Conservation (phyloP, 2,113 vertebrate genomes). For the Pithys albifrons region DNA sequence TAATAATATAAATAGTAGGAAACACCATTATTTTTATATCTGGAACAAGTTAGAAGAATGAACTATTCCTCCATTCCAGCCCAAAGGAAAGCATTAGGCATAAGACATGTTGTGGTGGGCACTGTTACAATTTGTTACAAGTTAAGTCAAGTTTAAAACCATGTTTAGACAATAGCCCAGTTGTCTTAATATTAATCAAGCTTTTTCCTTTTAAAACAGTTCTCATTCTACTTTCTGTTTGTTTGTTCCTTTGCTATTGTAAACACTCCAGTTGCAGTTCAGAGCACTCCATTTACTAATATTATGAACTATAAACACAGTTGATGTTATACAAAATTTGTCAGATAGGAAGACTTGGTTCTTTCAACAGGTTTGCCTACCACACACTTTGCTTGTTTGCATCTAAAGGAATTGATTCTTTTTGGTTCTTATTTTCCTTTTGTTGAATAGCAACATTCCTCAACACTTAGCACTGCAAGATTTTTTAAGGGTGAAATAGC, state of each 20-base stretch:
- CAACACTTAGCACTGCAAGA: not conserved
- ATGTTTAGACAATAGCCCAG: not conserved
- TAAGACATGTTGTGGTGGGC: not conserved
- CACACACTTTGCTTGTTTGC: not conserved
- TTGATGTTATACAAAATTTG: not conserved
- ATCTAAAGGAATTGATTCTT: not conserved
- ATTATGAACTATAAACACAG: not conserved
- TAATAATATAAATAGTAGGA: not conserved
- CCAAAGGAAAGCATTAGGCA: not conserved
- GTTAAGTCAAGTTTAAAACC: conserved; percentile 45
- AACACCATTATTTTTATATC: not conserved
- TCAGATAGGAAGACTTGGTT: not conserved
- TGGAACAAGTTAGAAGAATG: not conserved
- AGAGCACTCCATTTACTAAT: not conserved
- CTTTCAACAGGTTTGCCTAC: not conserved
- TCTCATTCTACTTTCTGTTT: conserved; percentile 20
- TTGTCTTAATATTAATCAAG: not conserved
- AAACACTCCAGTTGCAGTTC: not conserved
- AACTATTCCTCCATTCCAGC: not conserved
- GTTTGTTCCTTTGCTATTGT: not conserved
- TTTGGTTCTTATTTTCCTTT: not conserved
- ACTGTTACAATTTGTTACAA: conserved; percentile 12
- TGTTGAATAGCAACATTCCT: not conserved
- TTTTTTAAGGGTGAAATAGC: not conserved
- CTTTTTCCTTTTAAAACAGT: conserved; percentile 5